phyloP scores from a whole-genome alignment of 1,140 invertebrate genomes.

The Orussus abietinus region DNA sequence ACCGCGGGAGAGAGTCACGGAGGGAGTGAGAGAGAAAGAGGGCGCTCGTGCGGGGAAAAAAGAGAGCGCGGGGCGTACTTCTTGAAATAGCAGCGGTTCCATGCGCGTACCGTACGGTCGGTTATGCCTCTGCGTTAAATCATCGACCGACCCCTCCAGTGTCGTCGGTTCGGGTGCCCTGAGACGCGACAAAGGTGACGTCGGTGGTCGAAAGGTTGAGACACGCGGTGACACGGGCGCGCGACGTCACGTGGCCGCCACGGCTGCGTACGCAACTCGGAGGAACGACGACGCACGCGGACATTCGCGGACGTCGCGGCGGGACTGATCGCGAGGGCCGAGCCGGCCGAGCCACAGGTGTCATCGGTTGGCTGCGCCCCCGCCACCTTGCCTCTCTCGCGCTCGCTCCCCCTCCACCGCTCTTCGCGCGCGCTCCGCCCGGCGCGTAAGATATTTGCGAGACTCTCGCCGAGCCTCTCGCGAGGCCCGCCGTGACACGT shows the following conservation, averaged over 20 bases:
- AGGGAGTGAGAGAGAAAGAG: too few relatives aligned
- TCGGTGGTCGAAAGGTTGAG: too few relatives aligned
- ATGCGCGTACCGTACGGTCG: neutral
- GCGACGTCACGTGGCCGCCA: constrained; percentile 24
- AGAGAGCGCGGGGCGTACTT: constrained; percentile 1
- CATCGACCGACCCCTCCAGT: too few relatives aligned
- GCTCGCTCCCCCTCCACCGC: constrained; percentile 1
- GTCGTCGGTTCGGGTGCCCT: too few relatives aligned
- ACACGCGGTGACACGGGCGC: neutral
- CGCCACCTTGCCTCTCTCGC: constrained; percentile 15
- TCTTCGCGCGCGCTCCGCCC: neutral
- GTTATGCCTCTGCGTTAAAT: neutral
- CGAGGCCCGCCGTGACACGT: too few relatives aligned
- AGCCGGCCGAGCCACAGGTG: constrained; percentile 49
- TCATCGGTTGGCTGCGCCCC: constrained; percentile 36
- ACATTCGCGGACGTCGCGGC: constrained; percentile 46
- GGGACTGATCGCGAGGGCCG: constrained; percentile 42
- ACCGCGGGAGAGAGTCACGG: too few relatives aligned
- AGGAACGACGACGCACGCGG: constrained; percentile 39
- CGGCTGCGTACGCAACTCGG: constrained; percentile 28
- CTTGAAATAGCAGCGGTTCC: too few relatives aligned
- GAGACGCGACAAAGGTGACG: too few relatives aligned
- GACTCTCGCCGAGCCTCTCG: too few relatives aligned
- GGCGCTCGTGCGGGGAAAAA: constrained; percentile 11
- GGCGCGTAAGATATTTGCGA: too few relatives aligned